These are phyloP conservation scores for Dynastes hyllus DNA, from an alignment of 2,888 invertebrate genomes.

Conservation along the genomic window DNA sequence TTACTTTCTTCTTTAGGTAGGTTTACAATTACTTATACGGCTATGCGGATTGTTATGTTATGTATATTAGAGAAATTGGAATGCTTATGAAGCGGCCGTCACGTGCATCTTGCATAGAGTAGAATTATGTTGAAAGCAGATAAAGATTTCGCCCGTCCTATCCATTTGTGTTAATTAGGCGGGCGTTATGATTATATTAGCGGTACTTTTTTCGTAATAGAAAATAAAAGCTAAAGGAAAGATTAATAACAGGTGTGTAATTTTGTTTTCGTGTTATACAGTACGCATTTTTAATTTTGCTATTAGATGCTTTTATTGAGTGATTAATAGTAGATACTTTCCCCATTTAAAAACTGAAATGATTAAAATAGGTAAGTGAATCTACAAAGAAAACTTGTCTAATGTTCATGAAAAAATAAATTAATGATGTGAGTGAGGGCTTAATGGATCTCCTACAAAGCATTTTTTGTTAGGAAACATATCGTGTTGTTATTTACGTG, in stretches of 20 bases:
- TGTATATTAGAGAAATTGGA: conserved; percentile 34
- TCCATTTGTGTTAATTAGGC: background rate
- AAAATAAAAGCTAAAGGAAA: background rate
- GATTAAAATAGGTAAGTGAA: no score
- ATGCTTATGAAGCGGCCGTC: background rate
- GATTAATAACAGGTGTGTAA: background rate
- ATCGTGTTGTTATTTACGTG: no score
- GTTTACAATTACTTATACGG: background rate
- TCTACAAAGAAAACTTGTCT: no score
- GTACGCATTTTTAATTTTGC: no score
- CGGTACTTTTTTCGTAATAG: conserved; percentile 16
- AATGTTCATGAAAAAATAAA: no score
- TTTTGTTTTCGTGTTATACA: background rate
- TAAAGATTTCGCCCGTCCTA: conserved; percentile 9
- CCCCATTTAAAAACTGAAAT: no score
- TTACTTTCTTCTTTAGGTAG: conserved; percentile 18
- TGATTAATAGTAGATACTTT: no score
- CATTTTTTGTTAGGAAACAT: no score
- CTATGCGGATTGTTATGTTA: background rate
- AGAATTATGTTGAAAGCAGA: conserved; percentile 25
- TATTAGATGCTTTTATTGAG: no score
- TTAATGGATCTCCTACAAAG: no score
- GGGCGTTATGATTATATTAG: background rate
- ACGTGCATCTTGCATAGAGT: background rate
- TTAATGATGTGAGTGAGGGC: no score